Base-by-base conservation (phyloP, 1,140 invertebrate genomes). In the Maconellicoccus hirsutus region DNA sequence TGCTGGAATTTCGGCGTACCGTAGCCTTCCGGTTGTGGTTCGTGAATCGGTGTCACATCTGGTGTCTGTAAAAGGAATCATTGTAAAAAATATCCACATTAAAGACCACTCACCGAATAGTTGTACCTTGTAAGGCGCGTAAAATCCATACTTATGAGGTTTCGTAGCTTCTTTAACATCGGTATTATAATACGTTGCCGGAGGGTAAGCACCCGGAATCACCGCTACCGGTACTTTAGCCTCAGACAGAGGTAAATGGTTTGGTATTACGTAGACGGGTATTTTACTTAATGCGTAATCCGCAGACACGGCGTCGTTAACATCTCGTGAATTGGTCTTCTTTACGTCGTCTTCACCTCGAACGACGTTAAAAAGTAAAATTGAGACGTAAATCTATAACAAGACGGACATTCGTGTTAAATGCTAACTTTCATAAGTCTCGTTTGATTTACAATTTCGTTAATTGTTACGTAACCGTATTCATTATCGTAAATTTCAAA, bases 211-310 rank as follows among this genome's bases (percentile, higher is more conserved):
- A 22, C 61, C 61, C 22, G 61, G 61, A 16, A 66, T 23, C 10
- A 66, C 61, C 8, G 61, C 61, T 19, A 66, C 61, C 19, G 61
- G 61, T 26, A 66, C 61, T 25, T 66, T 66, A 8, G 19, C 61
- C 10, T 66, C 61, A 12, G 61, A 23, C 25, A 66, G 10, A 4
- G 10, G 61, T 26, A 19, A 22, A 22, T 12, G 22, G 19, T 66
- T 66, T 4, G 8, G 61, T 66, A 66, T 66, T 25, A 66, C 19
- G 61, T 66, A 66, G 10, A 66, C 21, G 25, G 61, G 61, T 25
- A 66, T 66, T 66, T 66, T 66, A 22, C 2, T 66, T 25, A 66
- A 66, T 14, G 61, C 61, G 61, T 66, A 66, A 66, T 66, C 61
- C 10, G 10, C 61, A 12, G 61, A 25, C 22, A 25, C 61, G 25